These are phyloP conservation scores for Junonia oenone DNA, from an alignment of 2,888 invertebrate genomes.

Conservation along the genomic window DNA sequence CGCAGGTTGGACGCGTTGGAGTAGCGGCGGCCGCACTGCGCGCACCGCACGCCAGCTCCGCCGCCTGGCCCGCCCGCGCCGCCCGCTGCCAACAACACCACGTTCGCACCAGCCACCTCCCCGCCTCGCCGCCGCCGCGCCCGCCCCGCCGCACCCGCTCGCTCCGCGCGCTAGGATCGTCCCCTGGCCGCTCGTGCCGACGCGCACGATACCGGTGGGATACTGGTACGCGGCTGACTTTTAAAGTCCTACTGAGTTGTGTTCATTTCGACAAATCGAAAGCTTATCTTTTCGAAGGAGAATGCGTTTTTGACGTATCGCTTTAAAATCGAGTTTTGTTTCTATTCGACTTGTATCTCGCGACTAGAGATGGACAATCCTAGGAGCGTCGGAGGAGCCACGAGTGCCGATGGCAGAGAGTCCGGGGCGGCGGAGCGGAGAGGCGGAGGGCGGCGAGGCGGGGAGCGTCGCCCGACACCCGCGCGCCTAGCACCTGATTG, in stretches of 20 bases:
- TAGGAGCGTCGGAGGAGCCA: conserved; percentile 13
- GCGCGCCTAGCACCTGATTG: conserved; percentile 65
- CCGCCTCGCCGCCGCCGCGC: conserved; percentile 33
- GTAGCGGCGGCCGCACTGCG: conserved; percentile 84
- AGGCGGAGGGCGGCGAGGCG: conserved; percentile 21
- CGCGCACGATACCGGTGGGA: not conserved
- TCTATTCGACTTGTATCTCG: not conserved
- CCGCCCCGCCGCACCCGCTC: conserved; percentile 29
- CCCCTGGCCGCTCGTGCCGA: not conserved
- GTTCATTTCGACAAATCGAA: not conserved
- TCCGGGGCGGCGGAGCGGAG: conserved; percentile 21
- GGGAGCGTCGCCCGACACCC: conserved; percentile 53
- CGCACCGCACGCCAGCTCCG: conserved; percentile 75
- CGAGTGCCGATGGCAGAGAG: conserved; percentile 8
- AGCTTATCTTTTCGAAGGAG: not conserved
- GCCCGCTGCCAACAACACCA: conserved; percentile 70
- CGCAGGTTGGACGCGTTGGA: conserved; percentile 86
- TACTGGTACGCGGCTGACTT: not conserved
- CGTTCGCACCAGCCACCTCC: conserved; percentile 51
- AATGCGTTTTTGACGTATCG: not conserved
- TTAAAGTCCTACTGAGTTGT: not conserved
- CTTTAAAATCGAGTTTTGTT: not conserved
- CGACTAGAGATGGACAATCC: conserved; percentile 10
- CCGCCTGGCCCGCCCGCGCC: conserved; percentile 49
- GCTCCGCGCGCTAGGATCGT: conserved; percentile 23